A percentile compares a stretch with the other conserved stretches of the same genome.
Conservation (phyloP, 2,797 vertebrate species). For the Rousettus madagascariensis region DNA sequence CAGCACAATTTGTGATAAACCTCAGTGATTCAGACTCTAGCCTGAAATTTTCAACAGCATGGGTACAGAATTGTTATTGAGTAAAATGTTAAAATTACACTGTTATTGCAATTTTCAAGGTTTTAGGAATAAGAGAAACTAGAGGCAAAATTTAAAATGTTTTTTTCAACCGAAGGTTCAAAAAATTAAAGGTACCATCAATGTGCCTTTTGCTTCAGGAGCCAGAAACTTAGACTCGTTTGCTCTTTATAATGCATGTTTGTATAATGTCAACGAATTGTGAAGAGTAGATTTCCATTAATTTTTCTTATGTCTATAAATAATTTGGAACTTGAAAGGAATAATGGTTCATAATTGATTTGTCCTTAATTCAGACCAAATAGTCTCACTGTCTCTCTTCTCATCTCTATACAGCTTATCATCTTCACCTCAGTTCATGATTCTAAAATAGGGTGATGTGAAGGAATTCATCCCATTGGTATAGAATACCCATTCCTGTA, state of each 20-base stretch:
- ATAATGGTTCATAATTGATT: neutral
- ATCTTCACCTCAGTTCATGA: neutral
- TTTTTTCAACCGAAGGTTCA: slow-evolving; percentile 2
- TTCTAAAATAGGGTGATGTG: neutral
- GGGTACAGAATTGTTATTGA: neutral
- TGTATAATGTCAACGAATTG: neutral
- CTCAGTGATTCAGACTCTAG: neutral
- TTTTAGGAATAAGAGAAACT: neutral
- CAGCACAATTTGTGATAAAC: neutral
- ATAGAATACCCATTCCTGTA: neutral
- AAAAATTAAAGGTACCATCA: neutral
- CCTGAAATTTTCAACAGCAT: neutral
- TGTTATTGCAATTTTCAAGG: neutral
- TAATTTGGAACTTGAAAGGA: neutral
- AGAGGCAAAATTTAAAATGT: neutral
- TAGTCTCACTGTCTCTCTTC: neutral
- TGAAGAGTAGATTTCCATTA: neutral
- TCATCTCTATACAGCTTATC: neutral
- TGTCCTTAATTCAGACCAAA: neutral
- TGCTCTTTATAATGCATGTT: neutral
- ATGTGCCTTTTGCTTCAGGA: neutral
- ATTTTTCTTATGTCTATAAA: neutral
- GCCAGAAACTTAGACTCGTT: neutral
- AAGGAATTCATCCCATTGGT: neutral
- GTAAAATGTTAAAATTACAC: slow-evolving; percentile 18